Conservation (phyloP, 2,113 vertebrate species). For the Pluvianellus socialis region DNA sequence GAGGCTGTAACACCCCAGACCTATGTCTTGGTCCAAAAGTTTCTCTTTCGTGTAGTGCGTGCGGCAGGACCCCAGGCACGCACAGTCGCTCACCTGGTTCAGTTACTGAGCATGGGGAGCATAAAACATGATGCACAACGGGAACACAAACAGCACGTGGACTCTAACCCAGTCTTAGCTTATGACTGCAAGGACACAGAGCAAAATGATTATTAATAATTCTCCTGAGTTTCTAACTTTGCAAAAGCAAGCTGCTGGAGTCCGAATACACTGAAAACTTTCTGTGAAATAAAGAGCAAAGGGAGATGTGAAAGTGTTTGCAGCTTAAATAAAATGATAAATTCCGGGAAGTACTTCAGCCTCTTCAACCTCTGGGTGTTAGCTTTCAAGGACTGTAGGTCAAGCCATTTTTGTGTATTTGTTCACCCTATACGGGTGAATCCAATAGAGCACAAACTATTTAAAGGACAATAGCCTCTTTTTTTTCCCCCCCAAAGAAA, state of each 20-base stretch:
- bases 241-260: not conserved
- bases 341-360: not conserved
- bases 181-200: not conserved
- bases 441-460: not conserved
- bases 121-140: not conserved
- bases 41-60: fast-evolving
- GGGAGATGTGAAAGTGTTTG: not conserved
- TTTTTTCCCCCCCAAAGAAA: not conserved
- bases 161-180: not conserved
- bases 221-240: not conserved
- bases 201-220: not conserved
- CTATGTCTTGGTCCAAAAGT: fast-evolving
- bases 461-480: not conserved
- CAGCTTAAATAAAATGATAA: not conserved
- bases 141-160: not conserved
- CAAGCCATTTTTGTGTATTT: not conserved
- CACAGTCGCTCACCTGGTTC: not conserved
- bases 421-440: not conserved
- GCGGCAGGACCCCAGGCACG: fast-evolving
- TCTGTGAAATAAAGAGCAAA: not conserved
- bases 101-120: not conserved
- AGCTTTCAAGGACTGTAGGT: not conserved
- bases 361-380: not conserved
- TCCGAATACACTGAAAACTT: not conserved
- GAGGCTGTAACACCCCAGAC: not conserved